A percentile compares a stretch with the other conserved stretches of the same genome.
These are phyloP conservation scores for Clarias pachynema DNA, from an alignment of 2,797 vertebrate genomes.

Conservation along the genomic window DNA sequence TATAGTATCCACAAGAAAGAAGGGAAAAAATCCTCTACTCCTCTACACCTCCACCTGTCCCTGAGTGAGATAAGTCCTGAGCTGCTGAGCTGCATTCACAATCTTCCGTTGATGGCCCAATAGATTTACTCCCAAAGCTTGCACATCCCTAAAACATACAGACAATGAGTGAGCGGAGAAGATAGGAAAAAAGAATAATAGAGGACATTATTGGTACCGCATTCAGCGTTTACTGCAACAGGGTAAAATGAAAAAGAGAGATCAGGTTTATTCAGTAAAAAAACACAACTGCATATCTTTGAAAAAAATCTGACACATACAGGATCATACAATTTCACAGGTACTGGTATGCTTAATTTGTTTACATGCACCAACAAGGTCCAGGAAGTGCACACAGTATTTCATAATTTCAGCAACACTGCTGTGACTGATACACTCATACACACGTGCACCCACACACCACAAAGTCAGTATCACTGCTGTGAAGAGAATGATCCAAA, in stretches of 20 bases:
- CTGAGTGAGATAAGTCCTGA: slow-evolving; percentile 76
- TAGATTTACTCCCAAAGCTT: slow-evolving; percentile 89
- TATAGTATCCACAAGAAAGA: slow-evolving; percentile 32
- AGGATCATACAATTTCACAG: neutral
- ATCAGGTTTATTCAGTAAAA: neutral
- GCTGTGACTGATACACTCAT: neutral
- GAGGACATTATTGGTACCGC: neutral
- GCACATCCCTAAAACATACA: slow-evolving; percentile 83
- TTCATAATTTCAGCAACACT: neutral
- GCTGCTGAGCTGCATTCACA: slow-evolving; percentile 88
- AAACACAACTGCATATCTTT: neutral
- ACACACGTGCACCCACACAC: neutral
- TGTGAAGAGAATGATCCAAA: slow-evolving; percentile 11
- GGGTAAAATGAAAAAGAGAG: neutral
- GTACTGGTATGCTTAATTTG: neutral
- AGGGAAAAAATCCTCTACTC: slow-evolving; percentile 58
- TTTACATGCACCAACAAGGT: neutral
- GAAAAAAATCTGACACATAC: neutral
- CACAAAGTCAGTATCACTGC: slow-evolving; percentile 7
- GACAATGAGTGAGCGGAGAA: neutral
- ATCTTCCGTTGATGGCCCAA: slow-evolving; percentile 97
- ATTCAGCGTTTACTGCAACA: neutral
- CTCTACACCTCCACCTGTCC: slow-evolving; percentile 80
- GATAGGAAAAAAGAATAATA: too few relatives aligned
- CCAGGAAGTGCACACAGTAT: neutral